Base-by-base conservation (phyloP, 64 coral and sea anemone genomes). In the Montipora sp. region DNA sequence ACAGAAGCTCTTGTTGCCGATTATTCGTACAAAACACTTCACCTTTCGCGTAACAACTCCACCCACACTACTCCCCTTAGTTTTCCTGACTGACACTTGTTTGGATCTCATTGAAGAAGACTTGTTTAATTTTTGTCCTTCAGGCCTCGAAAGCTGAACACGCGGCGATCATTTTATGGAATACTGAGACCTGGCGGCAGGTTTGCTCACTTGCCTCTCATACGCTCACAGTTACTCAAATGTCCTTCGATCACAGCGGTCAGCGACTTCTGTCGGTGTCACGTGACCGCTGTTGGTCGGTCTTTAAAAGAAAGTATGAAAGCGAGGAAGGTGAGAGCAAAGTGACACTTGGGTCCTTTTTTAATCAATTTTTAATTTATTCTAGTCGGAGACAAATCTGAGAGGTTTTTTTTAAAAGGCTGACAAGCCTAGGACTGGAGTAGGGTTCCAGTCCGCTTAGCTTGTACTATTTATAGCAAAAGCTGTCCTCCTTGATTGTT, bases 141-240 rank as follows among this genome's bases (percentile, higher is more conserved):
- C 63, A 99, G 97, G 97, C 97, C 0, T 96, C 97, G 46, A 99
- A 99, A 93, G 49, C 97, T 11, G 97, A 96, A 73, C 97, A 99
- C 51, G 94, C 97, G 21, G 91, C 79, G 43, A 84, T 96, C 65
- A 88, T 99, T 81, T 83, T 99, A 96, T 99, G 97, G 97, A 89
- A 96, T 82, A 94, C 94, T 7, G 83, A 47, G 8, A 91, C 94
- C 14, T 99, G 97, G 97, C 90, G 89, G 51, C 94, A 96, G 58
- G 80, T 99, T 7, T 68, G 89, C 12, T 96, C 89, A 3, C 71
- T 99, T 18, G 82, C 75, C 12, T 92, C 91, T 47, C 97, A 99
- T 48, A 73, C 94, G 20, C 83, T 99, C 8, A 99, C 97, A 36
- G 92, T 99, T 12, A 99, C 97, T 3, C 97, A 99, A 20, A 99